phyloP scores from a whole-genome alignment of 2,113 vertebrate genomes.

The Physeter macrocephalus region DNA sequence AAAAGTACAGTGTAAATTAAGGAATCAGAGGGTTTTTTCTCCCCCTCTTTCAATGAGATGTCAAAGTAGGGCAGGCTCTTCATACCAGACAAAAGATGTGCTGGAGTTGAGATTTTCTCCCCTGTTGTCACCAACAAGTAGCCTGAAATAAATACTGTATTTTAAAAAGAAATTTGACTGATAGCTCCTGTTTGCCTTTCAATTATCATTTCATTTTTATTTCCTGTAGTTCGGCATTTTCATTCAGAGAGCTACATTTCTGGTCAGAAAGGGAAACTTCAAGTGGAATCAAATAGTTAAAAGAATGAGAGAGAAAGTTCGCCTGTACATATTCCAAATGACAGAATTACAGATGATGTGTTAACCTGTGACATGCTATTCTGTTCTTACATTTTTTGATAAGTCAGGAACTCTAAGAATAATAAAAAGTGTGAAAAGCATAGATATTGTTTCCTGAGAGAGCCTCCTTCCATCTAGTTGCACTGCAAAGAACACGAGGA shows the following conservation, averaged over 20 bases:
- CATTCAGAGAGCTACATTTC: slow-evolving; percentile 4
- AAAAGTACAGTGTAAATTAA: slow-evolving; percentile 29
- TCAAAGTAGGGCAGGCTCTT: not conserved
- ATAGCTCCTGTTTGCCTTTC: slow-evolving; percentile 23
- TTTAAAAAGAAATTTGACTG: slow-evolving; percentile 45
- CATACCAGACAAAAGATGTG: not conserved
- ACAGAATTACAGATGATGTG: slow-evolving; percentile 38
- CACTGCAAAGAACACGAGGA: not conserved
- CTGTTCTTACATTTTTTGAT: not conserved
- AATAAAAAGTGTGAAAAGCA: not conserved
- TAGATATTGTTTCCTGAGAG: not conserved
- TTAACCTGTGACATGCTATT: slow-evolving; percentile 33
- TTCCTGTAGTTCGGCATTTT: slow-evolving; percentile 39
- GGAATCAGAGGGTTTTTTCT: not conserved
- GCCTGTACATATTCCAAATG: not conserved
- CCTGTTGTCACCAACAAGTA: not conserved
- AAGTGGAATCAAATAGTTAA: not conserved
- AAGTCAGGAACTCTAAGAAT: slow-evolving; percentile 31
- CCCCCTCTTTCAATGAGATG: not conserved
- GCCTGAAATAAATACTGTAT: slow-evolving; percentile 40
- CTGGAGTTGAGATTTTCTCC: slow-evolving; percentile 11
- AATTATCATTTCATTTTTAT: slow-evolving; percentile 38
- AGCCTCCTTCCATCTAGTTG: not conserved
- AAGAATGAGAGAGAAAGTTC: slow-evolving; percentile 16
- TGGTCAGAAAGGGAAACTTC: slow-evolving; percentile 19